These are phyloP conservation scores for Lasiurus cinereus DNA, from an alignment of 2,113 vertebrate genomes.

Conservation along the genomic window DNA sequence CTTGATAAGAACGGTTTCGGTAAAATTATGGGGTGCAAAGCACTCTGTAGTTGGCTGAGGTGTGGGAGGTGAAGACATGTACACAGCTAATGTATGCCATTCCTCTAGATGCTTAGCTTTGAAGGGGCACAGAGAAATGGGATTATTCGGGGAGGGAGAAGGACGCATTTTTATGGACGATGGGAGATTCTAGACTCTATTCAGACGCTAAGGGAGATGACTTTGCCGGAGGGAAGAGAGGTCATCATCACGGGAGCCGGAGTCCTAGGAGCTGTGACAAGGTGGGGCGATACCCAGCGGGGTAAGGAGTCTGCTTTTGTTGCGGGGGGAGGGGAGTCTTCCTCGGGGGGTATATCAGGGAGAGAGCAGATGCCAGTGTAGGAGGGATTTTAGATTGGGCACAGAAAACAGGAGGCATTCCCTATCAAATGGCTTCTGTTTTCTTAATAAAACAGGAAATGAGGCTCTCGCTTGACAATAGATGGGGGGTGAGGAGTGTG, in stretches of 20 bases:
- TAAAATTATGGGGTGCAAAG: constrained; percentile 39
- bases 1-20: constrained; percentile 49
- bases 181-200: neutral
- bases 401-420: neutral
- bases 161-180: constrained; percentile 47
- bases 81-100: constrained; percentile 36
- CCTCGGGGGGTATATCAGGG: too few relatives aligned
- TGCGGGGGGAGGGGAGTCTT: accelerated
- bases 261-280: neutral
- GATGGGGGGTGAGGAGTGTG: neutral
- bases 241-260: neutral
- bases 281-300: neutral
- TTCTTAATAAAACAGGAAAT: constrained; percentile 9
- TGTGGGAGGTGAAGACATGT: neutral
- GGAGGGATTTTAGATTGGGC: neutral
- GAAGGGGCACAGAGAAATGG: constrained; percentile 15
- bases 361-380: neutral
- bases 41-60: constrained; percentile 16
- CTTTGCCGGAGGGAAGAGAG: neutral
- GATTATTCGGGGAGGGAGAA: neutral
- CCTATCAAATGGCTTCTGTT: neutral
- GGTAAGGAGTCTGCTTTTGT: neutral
- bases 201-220: neutral
- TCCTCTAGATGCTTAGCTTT: constrained; percentile 34
- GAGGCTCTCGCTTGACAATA: neutral